Evolutionary conservation across 2,797 vertebrate species (phyloP), one percentile per base, ranked within the genome.

Genomic region (Eospalax fontanierii): DNA sequence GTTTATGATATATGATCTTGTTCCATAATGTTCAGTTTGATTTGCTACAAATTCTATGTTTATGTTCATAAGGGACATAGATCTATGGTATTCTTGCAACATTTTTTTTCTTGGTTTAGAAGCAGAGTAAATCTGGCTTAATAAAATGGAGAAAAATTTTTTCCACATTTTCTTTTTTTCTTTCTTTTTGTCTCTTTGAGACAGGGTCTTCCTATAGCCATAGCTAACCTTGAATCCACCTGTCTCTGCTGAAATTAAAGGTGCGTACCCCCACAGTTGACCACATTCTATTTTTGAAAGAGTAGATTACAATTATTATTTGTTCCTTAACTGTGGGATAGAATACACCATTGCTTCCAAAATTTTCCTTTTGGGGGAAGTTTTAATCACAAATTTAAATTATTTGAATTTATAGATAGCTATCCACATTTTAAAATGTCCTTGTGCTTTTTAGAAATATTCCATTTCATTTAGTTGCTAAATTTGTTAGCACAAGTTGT

Each of bases 61-160:
- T 68, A 22, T 85, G 12, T 70, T 91, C 38, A 50, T 57, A 57
- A 87, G 9, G 35, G 1, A 22, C 46, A 50, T 50, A 6, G 54
- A 11, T 57, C 40, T 63, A 43, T 21, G 46, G 15, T 85, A 85
- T 2, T 61, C 38, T 80, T 46, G 10, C 15, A 40, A 57, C 66
- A 38, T 40, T 26, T 38, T 90, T 90, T 74, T 19, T 24, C 50
- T 54, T n/a, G n/a, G 4, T 82, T 93, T 76, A n/a, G 28, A 89
- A 78, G 46, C 28, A 81, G 40, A 1, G 22, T 65, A 78, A 87
- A 83, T 95, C 57, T 88, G 63, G 26, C 11, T 88, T 91, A 71
- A 83, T 35, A 70, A 38, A 80, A 79, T 73, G 24, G 61, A 50
- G 46, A 50, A 21, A 63, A 68, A 81, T n/a, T 82, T 76, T 70